Evolutionary conservation across 2,113 vertebrate genomes (phyloP), one percentile per base, ranked within the genome.

Genomic region (Sceloporus tristichus): DNA sequence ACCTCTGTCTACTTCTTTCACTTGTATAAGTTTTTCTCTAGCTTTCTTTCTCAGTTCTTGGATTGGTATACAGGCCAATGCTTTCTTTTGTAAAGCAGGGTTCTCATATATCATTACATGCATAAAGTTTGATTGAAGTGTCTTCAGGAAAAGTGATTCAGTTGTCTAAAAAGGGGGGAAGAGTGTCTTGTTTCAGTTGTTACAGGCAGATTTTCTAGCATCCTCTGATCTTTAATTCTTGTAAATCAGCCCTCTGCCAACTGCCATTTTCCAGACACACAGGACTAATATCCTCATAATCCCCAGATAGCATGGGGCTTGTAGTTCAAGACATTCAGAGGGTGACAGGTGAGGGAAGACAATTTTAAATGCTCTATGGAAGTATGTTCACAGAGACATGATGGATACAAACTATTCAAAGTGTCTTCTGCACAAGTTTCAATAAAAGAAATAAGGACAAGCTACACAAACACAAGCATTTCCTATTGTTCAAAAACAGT

Each of bases 21-120:
- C 97, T 94, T 96, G 94, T 48, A 91, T 91, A 76, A 99, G 95
- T 34, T 98, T 98, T 85, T 96, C 93, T 89, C 97, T 94, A 42
- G 98, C 98, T 87, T 93, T 96, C 48, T 91, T 94, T 86, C 93
- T 96, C 78, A 99, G 86, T 87, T 97, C 93, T 87, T 96, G 96
- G 38, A 97, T 94, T 21, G 99, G 99, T 91, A 99, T 97, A 86
- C 75, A 93, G 88, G 91, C 94, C 84, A 96, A 92, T 2, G 98
- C 97, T 96, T 98, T 99, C 90, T 96, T 95, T 95, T 99, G 98
- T 89, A 99, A 95, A 77, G 96, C 95, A 4, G 92, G 83, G 80
- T 95, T 97, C 95, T 99, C 99, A 91, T 99, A 99, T 73, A 97
- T 73, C 95, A 98, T 91, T 29, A 99, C 98, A 71, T 98, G 96